These are phyloP conservation scores for Scaptomyza reducta DNA, from an alignment of 2,888 invertebrate genomes.

Conservation along the genomic window DNA sequence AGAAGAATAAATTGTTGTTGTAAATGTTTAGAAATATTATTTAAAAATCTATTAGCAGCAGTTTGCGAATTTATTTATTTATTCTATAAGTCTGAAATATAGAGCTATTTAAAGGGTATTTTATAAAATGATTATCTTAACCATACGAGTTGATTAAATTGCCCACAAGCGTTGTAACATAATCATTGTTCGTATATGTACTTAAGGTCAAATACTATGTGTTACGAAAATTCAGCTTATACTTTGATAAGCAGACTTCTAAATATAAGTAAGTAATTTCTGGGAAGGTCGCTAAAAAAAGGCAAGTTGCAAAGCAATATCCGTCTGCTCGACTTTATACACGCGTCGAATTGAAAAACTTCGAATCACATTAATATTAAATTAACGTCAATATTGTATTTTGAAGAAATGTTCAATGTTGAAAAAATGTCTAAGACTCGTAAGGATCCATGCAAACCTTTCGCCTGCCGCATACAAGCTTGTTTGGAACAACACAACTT, in stretches of 20 bases:
- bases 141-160: background rate
- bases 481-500: constrained; percentile 91
- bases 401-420: background rate
- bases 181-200: background rate
- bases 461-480: constrained; percentile 91
- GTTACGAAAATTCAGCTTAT: background rate
- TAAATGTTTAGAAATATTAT: no score
- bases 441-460: constrained; percentile 91
- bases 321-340: no score
- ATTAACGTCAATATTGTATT: background rate
- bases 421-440: constrained; percentile 36
- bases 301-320: no score
- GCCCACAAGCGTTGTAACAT: background rate
- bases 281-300: no score
- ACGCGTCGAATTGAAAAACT: background rate
- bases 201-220: background rate
- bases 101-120: background rate
- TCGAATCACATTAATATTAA: background rate
- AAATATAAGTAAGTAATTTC: no score
- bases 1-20: no score
- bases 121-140: background rate
- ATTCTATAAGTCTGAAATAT: no score
- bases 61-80: no score
- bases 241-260: no score
- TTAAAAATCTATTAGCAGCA: no score